Evolutionary conservation across 2,113 vertebrate genomes (phyloP).

Genomic region (Eudyptes chrysolophus): DNA sequence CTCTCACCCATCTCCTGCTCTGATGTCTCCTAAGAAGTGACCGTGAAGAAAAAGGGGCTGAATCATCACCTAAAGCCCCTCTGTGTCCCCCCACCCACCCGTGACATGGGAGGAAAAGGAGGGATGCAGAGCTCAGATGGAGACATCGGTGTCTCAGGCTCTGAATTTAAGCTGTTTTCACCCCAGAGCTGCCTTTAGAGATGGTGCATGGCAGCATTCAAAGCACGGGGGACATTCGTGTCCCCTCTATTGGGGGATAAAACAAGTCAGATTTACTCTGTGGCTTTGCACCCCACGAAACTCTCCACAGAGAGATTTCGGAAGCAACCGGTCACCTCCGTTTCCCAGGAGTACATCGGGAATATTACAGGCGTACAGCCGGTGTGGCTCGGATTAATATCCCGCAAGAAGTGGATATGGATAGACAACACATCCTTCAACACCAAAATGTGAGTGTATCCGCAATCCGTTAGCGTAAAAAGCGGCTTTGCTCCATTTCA

Average conservation of each 20-base stretch:
- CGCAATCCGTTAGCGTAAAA: background rate
- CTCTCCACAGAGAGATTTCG: background rate
- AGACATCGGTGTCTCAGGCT: background rate
- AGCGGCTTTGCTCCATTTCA: background rate
- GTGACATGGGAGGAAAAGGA: background rate
- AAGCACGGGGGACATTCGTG: accelerated
- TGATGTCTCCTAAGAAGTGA: background rate
- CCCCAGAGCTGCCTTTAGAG: background rate
- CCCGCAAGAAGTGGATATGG: background rate
- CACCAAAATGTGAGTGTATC: background rate
- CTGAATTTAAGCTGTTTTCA: background rate
- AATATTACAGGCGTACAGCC: background rate
- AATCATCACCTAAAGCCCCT: background rate
- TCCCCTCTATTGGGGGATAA: background rate
- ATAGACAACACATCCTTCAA: background rate
- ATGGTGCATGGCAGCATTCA: accelerated
- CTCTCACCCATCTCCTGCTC: background rate
- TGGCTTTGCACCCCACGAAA: background rate
- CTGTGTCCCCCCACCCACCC: background rate
- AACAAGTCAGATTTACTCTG: background rate
- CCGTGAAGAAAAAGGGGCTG: background rate
- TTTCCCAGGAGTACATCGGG: background rate
- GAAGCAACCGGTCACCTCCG: background rate
- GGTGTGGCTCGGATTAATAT: background rate
- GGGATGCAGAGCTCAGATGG: background rate